Conservation (phyloP, 37 sponge, comb jelly and placozoan species). For the Sycon ciliatum region DNA sequence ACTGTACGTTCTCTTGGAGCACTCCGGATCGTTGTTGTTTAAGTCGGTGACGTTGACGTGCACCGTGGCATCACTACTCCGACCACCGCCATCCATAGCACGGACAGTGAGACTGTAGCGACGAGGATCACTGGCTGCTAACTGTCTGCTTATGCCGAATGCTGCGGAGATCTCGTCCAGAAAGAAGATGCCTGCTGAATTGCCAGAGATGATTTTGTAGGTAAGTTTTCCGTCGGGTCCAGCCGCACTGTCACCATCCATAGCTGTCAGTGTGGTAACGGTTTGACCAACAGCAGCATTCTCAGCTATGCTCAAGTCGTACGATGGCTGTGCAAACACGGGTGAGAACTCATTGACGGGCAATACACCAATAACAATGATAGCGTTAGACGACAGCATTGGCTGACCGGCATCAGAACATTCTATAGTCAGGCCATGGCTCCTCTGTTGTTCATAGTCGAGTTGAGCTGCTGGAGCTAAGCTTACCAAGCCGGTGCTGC, state of each 20-base stretch:
- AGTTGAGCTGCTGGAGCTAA: neutral
- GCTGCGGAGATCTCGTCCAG: too few species aligned
- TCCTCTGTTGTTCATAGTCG: neutral
- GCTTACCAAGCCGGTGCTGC: neutral
- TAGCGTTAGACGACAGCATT: constrained; percentile 23
- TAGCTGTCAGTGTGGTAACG: constrained; percentile 34
- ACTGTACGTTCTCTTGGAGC: neutral
- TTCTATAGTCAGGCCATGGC: constrained; percentile 17
- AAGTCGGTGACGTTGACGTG: neutral
- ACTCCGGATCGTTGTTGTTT: neutral
- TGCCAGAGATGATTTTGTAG: constrained; percentile 15
- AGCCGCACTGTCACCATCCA: constrained; percentile 34
- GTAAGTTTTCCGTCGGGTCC: constrained; percentile 42
- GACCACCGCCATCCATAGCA: neutral
- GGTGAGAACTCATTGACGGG: constrained; percentile 44
- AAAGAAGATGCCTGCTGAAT: too few species aligned
- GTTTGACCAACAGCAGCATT: constrained; percentile 13
- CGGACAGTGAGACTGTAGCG: neutral
- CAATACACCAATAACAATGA: constrained; percentile 8
- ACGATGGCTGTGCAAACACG: constrained; percentile 10
- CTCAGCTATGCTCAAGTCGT: constrained; percentile 6
- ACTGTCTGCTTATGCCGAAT: too few species aligned
- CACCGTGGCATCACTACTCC: neutral
- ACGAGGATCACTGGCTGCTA: too few species aligned
- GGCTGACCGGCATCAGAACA: constrained; percentile 47